Percentiles rank a stretch among this genome's conserved stretches.
These are phyloP conservation scores for Erythrocercus mccallii DNA, from an alignment of 2,113 vertebrate species.

Conservation along the genomic window DNA sequence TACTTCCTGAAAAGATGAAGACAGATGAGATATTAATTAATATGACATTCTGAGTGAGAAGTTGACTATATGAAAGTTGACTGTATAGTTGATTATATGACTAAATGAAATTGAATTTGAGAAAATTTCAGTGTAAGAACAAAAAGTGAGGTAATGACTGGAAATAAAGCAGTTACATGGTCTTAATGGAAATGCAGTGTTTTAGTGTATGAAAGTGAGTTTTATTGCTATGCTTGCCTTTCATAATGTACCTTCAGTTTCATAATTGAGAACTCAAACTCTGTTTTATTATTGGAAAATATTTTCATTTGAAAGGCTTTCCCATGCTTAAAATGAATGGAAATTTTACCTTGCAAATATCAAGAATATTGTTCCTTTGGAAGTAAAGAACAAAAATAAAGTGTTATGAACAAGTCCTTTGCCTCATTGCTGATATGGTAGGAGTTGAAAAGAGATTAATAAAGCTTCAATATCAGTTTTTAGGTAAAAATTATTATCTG, in stretches of 20 bases:
- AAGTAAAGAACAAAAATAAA: not conserved
- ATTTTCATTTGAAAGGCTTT: not conserved
- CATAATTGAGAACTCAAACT: not conserved
- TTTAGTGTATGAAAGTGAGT: not conserved
- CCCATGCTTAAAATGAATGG: not conserved
- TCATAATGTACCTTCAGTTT: not conserved
- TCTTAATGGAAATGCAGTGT: not conserved
- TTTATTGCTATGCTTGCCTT: not conserved
- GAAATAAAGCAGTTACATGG: not conserved
- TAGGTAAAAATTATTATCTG: not conserved
- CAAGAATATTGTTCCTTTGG: not conserved
- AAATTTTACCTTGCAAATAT: not conserved
- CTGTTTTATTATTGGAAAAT: not conserved
- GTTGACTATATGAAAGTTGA: too few species aligned
- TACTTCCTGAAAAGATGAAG: not conserved
- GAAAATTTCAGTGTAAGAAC: not conserved
- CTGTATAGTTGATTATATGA: too few species aligned
- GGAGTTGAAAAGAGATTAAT: not conserved
- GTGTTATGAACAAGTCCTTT: not conserved
- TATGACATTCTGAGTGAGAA: not conserved
- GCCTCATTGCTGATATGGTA: not conserved
- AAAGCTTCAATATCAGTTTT: not conserved
- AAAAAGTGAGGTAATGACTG: not conserved
- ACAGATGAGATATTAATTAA: not conserved
- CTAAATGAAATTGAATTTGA: not conserved